Evolutionary conservation across 2,888 invertebrate species (phyloP).

Genomic region (Cosmopolites sordidus): DNA sequence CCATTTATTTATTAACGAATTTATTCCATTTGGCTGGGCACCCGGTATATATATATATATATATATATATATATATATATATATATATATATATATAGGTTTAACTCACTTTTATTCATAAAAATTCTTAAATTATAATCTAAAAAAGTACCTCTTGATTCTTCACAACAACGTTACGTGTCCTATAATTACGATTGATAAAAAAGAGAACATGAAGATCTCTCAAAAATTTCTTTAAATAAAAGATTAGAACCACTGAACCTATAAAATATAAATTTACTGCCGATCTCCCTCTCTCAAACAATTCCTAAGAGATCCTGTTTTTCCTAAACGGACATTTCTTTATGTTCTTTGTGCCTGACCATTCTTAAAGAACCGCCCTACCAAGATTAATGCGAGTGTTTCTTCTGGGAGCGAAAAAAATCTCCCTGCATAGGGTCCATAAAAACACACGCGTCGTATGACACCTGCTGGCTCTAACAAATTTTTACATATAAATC

Average conservation of each 20-base stretch:
- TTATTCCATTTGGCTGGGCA: no score
- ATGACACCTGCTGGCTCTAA: not conserved
- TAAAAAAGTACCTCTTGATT: no score
- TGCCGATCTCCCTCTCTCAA: not conserved
- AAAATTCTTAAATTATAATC: no score
- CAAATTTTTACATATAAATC: not conserved
- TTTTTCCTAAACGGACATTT: not conserved
- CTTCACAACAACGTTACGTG: no score
- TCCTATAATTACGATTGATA: no score
- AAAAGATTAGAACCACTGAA: not conserved
- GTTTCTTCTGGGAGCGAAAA: not conserved
- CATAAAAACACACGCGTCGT: not conserved
- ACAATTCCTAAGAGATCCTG: not conserved
- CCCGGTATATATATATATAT: no score
- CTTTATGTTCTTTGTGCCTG: not conserved
- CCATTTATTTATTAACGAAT: no score
- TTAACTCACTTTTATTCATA: no score
- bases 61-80: no score
- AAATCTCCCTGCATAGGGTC: not conserved
- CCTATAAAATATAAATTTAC: not conserved
- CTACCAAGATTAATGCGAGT: not conserved
- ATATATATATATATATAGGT: no score
- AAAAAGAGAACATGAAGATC: no score
- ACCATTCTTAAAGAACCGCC: not conserved
- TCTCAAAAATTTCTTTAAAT: no score